Base-by-base conservation (phyloP, 1,140 invertebrate species). In the Bombus balteatus region DNA sequence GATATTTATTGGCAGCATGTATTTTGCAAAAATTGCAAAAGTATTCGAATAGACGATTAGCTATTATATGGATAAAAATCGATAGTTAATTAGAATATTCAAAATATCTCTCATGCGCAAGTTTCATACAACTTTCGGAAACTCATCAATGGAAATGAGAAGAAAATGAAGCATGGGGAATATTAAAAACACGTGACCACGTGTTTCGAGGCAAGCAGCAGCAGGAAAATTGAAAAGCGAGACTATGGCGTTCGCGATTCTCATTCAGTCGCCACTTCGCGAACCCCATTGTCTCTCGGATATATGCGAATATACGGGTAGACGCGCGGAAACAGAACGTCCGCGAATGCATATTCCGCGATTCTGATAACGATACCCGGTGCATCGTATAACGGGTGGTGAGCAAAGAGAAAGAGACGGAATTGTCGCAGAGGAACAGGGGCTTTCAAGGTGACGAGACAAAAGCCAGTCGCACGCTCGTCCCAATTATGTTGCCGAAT, bases 321-420 rank as follows among this genome's bases (percentile, higher is more conserved):
- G 53, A 70, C n/a, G 74, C 37, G 72, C 81, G 57, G 73, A 66
- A 83, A 83, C 68, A 68, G 62, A 32, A 68, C 12, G 32, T 10
- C 18, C 39, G 41, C n/a, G 47, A 57, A 73, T 43, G 66, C 68
- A 80, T 53, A 39, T 75, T 39, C 43, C 62, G 43, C 41, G 81
- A 85, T 85, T 80, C 77, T 70, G 66, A 85, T 85, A 85, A 85
- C 68, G 76, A 85, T 85, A 84, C 68, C 32, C 34, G 47, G 8
- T 34, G 34, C 73, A 25, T 28, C 39, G 66, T 59, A 71, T 68
- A 77, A 79, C 75, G 66, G 53, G 37, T 37, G 68, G 25, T 47
- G 37, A 47, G 22, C 41, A n/a, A n/a, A 13, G 8, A 15, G 39
- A 53, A 57, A 43, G 71, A 32, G 71, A 10, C 41, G 15, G 28